Base-by-base conservation (phyloP, 1,140 invertebrate genomes). In the Orius laevigatus region DNA sequence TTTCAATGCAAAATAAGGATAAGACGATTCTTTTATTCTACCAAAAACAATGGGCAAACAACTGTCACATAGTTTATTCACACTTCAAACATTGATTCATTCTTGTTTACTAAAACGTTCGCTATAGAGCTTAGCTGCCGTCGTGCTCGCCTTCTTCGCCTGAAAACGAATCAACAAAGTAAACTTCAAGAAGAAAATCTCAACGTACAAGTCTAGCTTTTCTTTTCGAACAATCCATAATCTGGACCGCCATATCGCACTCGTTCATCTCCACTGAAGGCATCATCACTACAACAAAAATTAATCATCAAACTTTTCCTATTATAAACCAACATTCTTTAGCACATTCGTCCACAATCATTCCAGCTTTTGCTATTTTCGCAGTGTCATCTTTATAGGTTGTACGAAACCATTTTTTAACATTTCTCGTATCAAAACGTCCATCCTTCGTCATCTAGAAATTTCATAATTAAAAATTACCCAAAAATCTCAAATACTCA, bases 241-340 rank as follows among this genome's bases (percentile, higher is more conserved):
- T 44, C 31, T 44, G 20, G 3, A 31, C 20, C 14, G 42, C 42
- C 20, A 25, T 25, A 25, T 44, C 42, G 14, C 42, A 44, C 31
- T 44, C 42, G 14, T 44, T 31, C 12, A 14, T 31, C n/a, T 19
- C 20, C 5, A n/a, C 14, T 2, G 19, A 19, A 3, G 42, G 42
- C 19, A 44, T 31, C n/a, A n/a, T n/a, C n/a, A n/a, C n/a, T 44
- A 14, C 14, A 20, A 44, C 10, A 44, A 25, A 44, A n/a, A 44
- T 6, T n/a, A n/a, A n/a, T n/a, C n/a, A 25, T 12, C 31, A 16
- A 19, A 42, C 6, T 11, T n/a, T 25, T 25, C 25, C 3, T 25
- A 25, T 25, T 25, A 4, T 8, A 25, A 25, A 34, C 44, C 34
- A 10, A 46, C 44, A 46, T 15, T 34, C 15, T 33, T 35, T 33